Conservation (phyloP, 2,113 vertebrate species). For the Taurulus bubalis region DNA sequence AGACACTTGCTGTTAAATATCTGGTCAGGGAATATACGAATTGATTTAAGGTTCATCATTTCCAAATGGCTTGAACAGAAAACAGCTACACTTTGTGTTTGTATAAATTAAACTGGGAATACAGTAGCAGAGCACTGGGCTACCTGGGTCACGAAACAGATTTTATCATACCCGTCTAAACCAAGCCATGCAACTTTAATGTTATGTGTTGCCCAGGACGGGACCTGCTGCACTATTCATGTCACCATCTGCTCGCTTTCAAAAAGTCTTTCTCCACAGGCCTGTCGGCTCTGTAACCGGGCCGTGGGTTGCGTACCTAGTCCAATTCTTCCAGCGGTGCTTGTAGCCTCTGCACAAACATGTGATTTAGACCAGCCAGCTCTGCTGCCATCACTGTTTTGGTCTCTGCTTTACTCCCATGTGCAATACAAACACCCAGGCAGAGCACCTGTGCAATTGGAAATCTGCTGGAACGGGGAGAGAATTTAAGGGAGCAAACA, state of each 20-base stretch:
- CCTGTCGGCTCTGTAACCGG: conserved; percentile 64
- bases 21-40: conserved; percentile 1
- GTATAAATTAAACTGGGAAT: conserved; percentile 47
- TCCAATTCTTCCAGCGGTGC: conserved; percentile 55
- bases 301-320: conserved; percentile 30
- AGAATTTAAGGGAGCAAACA: conserved; percentile 56
- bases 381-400: conserved; percentile 44
- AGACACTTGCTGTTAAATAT: conserved; percentile 33
- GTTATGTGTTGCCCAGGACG: conserved; percentile 67
- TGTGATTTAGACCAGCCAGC: conserved; percentile 42
- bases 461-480: conserved; percentile 46
- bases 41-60: conserved; percentile 13
- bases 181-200: conserved; percentile 80
- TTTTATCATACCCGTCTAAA: conserved; percentile 69
- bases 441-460: conserved; percentile 54
- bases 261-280: conserved; percentile 60
- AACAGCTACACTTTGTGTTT: conserved; percentile 6
- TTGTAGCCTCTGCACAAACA: conserved; percentile 49
- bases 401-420: conserved; percentile 31
- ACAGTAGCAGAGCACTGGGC: conserved; percentile 19
- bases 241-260: conserved; percentile 82
- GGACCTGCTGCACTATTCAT: conserved; percentile 81
- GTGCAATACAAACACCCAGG: conserved; percentile 60
- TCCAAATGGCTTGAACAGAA: conserved; percentile 19
- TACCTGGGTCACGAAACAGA: conserved; percentile 63